These are phyloP conservation scores for Ciconia nigra DNA, from an alignment of 2,797 vertebrate genomes.

Conservation along the genomic window DNA sequence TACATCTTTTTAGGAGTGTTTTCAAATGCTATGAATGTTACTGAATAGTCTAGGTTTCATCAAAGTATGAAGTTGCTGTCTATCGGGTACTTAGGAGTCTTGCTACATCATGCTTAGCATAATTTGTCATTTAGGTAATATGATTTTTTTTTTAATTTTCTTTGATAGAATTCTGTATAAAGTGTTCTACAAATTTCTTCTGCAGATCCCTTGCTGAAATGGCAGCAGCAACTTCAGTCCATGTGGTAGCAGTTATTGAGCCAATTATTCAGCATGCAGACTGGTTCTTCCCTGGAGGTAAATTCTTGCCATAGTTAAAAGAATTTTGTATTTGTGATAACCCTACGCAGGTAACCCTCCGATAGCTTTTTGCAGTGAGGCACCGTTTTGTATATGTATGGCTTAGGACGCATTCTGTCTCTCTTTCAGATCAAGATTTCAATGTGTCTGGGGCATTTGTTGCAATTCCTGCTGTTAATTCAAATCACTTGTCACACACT, in stretches of 20 bases:
- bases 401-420: not conserved
- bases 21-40: not conserved
- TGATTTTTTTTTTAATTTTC: not conserved
- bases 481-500: conserved; percentile 85
- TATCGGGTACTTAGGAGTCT: not conserved
- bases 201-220: conserved; percentile 92
- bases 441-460: conserved; percentile 95
- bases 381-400: not conserved
- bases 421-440: conserved; percentile 89
- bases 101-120: not conserved
- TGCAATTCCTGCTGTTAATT: conserved; percentile 80
- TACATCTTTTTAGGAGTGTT: not conserved
- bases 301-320: not conserved
- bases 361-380: not conserved
- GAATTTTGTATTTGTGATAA: not conserved
- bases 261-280: conserved; percentile 94
- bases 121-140: not conserved
- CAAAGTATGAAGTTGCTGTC: not conserved
- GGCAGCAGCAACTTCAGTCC: conserved; percentile 94
- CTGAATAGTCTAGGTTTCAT: not conserved
- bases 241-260: conserved; percentile 93
- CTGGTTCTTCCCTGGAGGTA: conserved; percentile 98
- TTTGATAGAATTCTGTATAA: not conserved
- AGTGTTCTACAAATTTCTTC: not conserved
- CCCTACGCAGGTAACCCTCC: not conserved